phyloP scores from a whole-genome alignment of 2,797 vertebrate species.

The Brotogeris chrysoptera region DNA sequence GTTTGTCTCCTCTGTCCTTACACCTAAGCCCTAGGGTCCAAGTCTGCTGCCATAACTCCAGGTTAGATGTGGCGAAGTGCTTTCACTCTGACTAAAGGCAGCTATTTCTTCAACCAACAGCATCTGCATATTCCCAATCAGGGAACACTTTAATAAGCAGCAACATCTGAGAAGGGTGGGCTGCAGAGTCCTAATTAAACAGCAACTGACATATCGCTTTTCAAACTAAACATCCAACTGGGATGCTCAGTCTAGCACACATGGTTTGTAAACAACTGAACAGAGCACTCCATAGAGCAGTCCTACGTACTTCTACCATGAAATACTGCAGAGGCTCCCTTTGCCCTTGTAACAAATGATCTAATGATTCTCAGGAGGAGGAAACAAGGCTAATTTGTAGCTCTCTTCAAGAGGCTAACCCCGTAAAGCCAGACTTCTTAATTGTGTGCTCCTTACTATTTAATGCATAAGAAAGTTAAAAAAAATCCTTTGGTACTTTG shows the following conservation, averaged over 20 bases:
- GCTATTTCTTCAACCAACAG: background rate
- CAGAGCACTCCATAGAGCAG: conserved; percentile 9
- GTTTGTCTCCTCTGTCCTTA: conserved; percentile 14
- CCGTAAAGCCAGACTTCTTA: conserved; percentile 29
- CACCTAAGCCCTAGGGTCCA: background rate
- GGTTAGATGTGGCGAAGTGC: background rate
- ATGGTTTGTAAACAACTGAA: conserved; percentile 35
- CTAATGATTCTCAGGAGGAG: conserved; percentile 37
- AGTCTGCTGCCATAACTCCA: background rate
- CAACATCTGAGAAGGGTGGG: conserved; percentile 13
- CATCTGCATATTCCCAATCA: conserved; percentile 27
- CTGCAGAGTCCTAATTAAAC: conserved; percentile 32
- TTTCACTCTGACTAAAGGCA: background rate
- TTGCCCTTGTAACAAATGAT: conserved; percentile 22
- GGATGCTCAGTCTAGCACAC: background rate
- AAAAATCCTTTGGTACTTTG: background rate
- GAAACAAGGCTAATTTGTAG: conserved; percentile 39
- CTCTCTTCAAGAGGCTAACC: background rate
- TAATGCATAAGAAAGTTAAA: background rate
- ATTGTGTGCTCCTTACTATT: conserved; percentile 39
- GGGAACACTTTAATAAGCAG: background rate
- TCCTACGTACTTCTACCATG: background rate
- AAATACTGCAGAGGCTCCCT: conserved; percentile 4
- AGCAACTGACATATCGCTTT: background rate
- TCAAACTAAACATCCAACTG: conserved; percentile 43